Conservation (phyloP, 1,140 invertebrate genomes). For the Pygmarrhopalites habei region DNA sequence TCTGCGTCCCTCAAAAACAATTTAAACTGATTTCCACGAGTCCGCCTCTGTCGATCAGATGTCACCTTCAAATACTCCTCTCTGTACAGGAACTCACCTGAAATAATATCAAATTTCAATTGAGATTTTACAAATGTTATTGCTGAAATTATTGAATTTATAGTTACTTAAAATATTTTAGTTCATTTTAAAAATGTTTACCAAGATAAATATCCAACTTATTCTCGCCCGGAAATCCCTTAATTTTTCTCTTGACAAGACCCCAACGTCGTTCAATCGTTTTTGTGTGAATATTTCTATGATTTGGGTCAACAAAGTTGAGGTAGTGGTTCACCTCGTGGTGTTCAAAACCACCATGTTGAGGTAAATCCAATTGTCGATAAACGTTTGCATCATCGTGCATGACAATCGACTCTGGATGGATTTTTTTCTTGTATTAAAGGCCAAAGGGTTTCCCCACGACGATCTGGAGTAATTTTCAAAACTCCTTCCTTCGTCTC, state of each 20-base stretch:
- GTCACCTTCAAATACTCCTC: no score
- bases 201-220: no score
- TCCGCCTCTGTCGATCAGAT: no score
- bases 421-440: slow-evolving; percentile 14
- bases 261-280: slow-evolving; percentile 28
- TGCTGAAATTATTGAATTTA: no score
- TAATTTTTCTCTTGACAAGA: not conserved
- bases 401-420: slow-evolving; percentile 7
- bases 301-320: slow-evolving; percentile 22
- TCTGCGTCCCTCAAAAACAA: no score
- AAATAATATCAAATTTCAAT: no score
- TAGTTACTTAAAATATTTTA: no score
- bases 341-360: slow-evolving; percentile 13
- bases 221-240: no score
- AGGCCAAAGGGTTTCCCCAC: slow-evolving; percentile 7
- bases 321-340: slow-evolving; percentile 17
- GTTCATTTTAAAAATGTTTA: no score
- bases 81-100: no score
- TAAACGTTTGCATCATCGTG: slow-evolving; percentile 16
- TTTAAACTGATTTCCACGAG: no score
- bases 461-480: slow-evolving; percentile 14
- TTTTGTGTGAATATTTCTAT: slow-evolving; percentile 17
- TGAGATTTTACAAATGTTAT: no score
- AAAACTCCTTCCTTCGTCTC: slow-evolving; percentile 21
- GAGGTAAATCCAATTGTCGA: slow-evolving; percentile 4